A percentile compares a stretch with the other conserved stretches of the same genome.
Conservation (phyloP, 2,888 invertebrate genomes). For the Dynastes grantii region DNA sequence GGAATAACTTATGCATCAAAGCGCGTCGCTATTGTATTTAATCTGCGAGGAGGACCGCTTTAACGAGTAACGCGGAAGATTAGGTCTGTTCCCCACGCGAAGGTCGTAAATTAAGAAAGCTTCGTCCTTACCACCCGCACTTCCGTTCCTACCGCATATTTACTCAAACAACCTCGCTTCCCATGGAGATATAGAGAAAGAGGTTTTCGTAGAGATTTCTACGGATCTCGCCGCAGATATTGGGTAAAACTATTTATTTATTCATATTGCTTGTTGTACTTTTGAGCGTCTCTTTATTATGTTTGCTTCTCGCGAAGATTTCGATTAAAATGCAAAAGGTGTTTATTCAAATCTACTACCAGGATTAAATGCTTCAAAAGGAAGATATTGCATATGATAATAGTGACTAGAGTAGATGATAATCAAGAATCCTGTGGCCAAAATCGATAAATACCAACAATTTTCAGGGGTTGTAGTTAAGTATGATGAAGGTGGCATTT, state of each 20-base stretch:
- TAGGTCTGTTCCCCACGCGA: conserved; percentile 27
- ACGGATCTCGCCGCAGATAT: background rate
- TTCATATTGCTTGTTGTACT: background rate
- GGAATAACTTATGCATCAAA: conserved; percentile 38
- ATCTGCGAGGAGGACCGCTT: conserved; percentile 21
- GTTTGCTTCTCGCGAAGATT: background rate
- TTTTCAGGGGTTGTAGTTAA: no score
- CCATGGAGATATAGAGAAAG: background rate
- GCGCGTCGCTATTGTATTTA: conserved; percentile 40
- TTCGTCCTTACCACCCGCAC: conserved; percentile 6
- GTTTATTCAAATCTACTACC: background rate
- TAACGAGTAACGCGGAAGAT: conserved; percentile 32
- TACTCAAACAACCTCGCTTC: background rate
- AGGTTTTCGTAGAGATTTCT: conserved; percentile 2
- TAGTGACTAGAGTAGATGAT: no score
- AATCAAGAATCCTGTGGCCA: no score
- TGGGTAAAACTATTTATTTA: conserved; percentile 1
- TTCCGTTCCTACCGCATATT: background rate
- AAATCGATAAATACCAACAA: background rate
- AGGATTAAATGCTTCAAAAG: background rate
- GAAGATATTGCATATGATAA: background rate
- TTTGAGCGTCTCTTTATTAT: background rate
- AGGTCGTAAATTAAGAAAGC: conserved; percentile 15
- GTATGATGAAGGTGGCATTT: no score
- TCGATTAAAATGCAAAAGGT: background rate